Percentiles rank a stretch among this genome's conserved stretches.
phyloP scores from a whole-genome alignment of 2,888 invertebrate genomes.

The Agonopterix alstromeriana region DNA sequence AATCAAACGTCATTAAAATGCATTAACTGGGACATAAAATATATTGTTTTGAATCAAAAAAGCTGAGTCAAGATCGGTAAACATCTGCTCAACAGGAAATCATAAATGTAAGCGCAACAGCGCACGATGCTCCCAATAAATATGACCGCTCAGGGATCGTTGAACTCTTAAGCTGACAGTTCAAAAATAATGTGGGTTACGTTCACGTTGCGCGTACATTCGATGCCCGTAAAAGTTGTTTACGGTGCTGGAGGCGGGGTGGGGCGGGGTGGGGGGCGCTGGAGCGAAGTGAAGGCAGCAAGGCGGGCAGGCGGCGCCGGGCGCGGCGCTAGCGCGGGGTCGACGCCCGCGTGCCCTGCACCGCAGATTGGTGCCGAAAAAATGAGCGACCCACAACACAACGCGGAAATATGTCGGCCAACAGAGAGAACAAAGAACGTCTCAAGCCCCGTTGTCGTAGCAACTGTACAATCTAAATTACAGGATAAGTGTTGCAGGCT shows the following conservation, averaged over 20 bases:
- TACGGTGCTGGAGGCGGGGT: slow-evolving; percentile 41
- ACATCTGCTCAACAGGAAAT: slow-evolving; percentile 51
- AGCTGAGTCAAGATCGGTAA: slow-evolving; percentile 38
- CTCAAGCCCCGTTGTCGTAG: slow-evolving; percentile 5
- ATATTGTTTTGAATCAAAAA: not conserved
- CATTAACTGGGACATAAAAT: too few species aligned
- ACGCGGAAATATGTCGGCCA: slow-evolving; percentile 61
- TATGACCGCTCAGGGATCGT: slow-evolving; percentile 61
- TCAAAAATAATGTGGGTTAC: slow-evolving; percentile 76
- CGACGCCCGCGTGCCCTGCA: slow-evolving; percentile 56
- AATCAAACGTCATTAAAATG: too few species aligned
- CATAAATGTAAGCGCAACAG: slow-evolving; percentile 45
- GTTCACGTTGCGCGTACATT: slow-evolving; percentile 73
- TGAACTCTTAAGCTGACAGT: slow-evolving; percentile 72
- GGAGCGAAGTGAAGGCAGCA: slow-evolving; percentile 2
- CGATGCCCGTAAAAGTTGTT: slow-evolving; percentile 73
- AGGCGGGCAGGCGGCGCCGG: slow-evolving; percentile 19
- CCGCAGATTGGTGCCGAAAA: slow-evolving; percentile 66
- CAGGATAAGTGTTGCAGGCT: not conserved
- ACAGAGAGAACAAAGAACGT: slow-evolving; percentile 55
- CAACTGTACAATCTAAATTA: slow-evolving; percentile 1
- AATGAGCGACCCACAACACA: slow-evolving; percentile 65
- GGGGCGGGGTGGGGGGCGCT: slow-evolving; percentile 8
- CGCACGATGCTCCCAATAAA: slow-evolving; percentile 67
- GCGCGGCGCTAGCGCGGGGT: slow-evolving; percentile 46